These are phyloP conservation scores for Prochilodus magdalenae DNA, from an alignment of 2,113 vertebrate species.

Conservation along the genomic window DNA sequence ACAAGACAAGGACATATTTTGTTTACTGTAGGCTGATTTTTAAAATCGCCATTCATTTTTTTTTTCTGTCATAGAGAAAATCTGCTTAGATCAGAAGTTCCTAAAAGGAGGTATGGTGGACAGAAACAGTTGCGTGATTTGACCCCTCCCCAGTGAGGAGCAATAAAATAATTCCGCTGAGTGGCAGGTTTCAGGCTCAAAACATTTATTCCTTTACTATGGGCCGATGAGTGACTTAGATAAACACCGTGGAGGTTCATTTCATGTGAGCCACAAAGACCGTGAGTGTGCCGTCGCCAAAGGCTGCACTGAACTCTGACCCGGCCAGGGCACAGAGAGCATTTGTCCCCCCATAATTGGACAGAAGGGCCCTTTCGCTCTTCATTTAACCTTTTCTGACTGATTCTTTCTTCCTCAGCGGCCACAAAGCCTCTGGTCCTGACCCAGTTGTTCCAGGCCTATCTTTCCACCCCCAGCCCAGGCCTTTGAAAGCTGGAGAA, in stretches of 20 bases:
- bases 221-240: conserved; percentile 76
- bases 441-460: conserved; percentile 78
- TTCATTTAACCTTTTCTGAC: conserved; percentile 82
- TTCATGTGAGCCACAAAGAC: conserved; percentile 75
- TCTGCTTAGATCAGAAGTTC: too few species aligned
- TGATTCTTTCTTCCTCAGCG: conserved; percentile 68
- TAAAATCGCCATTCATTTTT: too few species aligned
- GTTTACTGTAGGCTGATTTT: too few species aligned
- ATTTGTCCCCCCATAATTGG: conserved; percentile 80
- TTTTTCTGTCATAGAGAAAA: too few species aligned
- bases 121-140: background rate
- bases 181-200: conserved; percentile 68
- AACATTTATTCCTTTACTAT: conserved; percentile 80
- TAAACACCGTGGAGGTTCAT: conserved; percentile 77
- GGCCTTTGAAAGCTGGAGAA: conserved; percentile 76
- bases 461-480: conserved; percentile 75
- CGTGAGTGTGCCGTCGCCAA: conserved; percentile 75
- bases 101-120: background rate
- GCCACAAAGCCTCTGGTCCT: conserved; percentile 76
- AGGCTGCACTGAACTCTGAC: conserved; percentile 75
- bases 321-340: conserved; percentile 70
- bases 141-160: conserved; percentile 28
- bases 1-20: too few species aligned
- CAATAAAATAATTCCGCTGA: conserved; percentile 79
- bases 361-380: conserved; percentile 81